phyloP scores from a whole-genome alignment of 1,140 invertebrate genomes.

The Apis cerana region DNA sequence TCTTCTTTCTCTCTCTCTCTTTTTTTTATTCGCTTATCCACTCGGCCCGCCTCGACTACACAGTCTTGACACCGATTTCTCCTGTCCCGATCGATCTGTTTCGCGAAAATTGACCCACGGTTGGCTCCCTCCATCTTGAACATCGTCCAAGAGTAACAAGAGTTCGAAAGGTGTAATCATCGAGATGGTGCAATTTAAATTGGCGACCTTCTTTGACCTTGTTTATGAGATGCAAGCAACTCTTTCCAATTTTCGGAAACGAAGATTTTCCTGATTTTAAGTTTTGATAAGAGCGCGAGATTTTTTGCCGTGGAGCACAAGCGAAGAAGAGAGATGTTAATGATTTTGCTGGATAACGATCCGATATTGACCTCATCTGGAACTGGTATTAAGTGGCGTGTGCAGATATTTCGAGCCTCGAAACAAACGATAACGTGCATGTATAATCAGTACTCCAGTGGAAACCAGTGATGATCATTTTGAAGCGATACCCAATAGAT shows the following conservation, averaged over 20 bases:
- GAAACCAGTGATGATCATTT: background rate
- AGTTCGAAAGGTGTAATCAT: no score
- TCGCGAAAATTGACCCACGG: background rate
- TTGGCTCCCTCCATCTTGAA: background rate
- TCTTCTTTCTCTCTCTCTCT: background rate
- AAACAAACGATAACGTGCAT: background rate
- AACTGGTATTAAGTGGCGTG: background rate
- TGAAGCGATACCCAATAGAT: background rate
- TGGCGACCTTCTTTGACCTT: no score
- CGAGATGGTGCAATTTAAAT: no score
- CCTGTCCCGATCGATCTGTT: background rate
- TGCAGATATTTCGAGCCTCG: background rate
- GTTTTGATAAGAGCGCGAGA: no score
- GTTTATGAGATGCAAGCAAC: no score
- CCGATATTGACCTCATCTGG: background rate
- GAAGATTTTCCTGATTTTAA: no score
- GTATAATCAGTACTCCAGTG: background rate
- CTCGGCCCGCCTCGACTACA: background rate
- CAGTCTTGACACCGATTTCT: no score
- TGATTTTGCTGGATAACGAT: background rate
- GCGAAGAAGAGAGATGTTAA: background rate
- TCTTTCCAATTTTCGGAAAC: no score
- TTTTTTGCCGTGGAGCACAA: background rate
- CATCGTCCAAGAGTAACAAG: no score
- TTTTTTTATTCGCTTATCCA: conserved; percentile 3